Conservation (phyloP, 2,888 invertebrate genomes). For the Drosophila mettleri region DNA sequence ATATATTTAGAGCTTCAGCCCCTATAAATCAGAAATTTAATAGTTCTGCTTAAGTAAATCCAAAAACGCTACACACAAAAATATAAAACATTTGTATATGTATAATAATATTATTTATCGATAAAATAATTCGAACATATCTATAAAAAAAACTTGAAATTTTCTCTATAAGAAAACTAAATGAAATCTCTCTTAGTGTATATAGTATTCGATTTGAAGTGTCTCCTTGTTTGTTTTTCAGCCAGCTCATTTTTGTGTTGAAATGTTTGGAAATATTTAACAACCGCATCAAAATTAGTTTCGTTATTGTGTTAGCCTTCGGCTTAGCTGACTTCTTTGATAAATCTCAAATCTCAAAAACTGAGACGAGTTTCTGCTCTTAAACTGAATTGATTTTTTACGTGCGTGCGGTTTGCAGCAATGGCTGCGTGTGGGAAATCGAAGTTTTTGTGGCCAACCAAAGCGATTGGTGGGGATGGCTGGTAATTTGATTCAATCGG, state of each 20-base stretch:
- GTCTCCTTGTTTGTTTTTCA: constrained; percentile 8
- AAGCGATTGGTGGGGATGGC: constrained; percentile 24
- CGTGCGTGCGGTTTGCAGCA: constrained; percentile 76
- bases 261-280: constrained; percentile 76
- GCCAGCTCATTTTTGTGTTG: constrained; percentile 41
- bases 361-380: constrained; percentile 35
- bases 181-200: neutral
- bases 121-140: no score
- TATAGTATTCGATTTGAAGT: neutral
- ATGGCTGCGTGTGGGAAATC: constrained; percentile 73
- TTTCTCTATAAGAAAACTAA: neutral
- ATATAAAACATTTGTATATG: no score
- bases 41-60: no score
- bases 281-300: constrained; percentile 82
- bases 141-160: no score
- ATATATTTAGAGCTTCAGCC: no score
- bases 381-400: constrained; percentile 76
- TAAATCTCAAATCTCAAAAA: constrained; percentile 31
- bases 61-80: no score
- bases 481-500: constrained; percentile 49
- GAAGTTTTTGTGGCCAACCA: constrained; percentile 33
- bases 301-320: constrained; percentile 80
- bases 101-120: no score
- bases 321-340: constrained; percentile 40
- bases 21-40: no score